Evolutionary conservation across 2,797 vertebrate genomes (phyloP), one percentile per base, ranked within the genome.

Genomic region (Alcedo atthis): DNA sequence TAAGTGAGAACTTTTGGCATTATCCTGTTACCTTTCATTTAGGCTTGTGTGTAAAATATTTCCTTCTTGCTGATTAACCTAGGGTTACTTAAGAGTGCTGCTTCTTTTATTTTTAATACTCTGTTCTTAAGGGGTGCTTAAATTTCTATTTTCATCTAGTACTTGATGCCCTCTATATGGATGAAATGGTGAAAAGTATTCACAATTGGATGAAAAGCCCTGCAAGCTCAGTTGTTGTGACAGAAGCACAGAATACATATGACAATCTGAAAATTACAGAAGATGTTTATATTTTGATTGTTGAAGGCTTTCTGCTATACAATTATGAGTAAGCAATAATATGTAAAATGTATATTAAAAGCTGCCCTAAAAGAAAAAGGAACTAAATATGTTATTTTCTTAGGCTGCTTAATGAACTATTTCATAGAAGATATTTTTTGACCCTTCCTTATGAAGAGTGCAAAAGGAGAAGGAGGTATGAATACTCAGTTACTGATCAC

Each of bases 261-360:
- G 66, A 73, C 55, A 53, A 40, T 55, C 26, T 55, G 49, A 76
- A 81, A 89, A 92, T 43, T 63, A 6, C 91, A 28, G 83, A 96
- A 6, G 93, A 96, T 28, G 85, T 98, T 74, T 96, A 95, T 82
- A 96, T 99, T 95, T 98, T 99, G 92, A 98, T 99, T 86, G 97
- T 99, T 40, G 99, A 99, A 97, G 99, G 99, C 51, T 99, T 99
- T 96, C 98, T 99, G 61, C 98, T 99, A 89, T 99, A 98, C 95
- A 99, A 98, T 96, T 97, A 99, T 92, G 97, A 98, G 99, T 99
- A 98, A 97, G 98, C 62, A 81, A 35, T 84, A 79, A 68, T 78
- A 75, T 28, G 6, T 83, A 78, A 66, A 15, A 33, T 66, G 7
- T 78, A 33, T 73, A 55, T 73, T 76, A 76, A 90, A 76, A 81